Evolutionary conservation across 2,888 invertebrate genomes (phyloP), one percentile per base, ranked within the genome.

Genomic region (Tenthredo mesomela): DNA sequence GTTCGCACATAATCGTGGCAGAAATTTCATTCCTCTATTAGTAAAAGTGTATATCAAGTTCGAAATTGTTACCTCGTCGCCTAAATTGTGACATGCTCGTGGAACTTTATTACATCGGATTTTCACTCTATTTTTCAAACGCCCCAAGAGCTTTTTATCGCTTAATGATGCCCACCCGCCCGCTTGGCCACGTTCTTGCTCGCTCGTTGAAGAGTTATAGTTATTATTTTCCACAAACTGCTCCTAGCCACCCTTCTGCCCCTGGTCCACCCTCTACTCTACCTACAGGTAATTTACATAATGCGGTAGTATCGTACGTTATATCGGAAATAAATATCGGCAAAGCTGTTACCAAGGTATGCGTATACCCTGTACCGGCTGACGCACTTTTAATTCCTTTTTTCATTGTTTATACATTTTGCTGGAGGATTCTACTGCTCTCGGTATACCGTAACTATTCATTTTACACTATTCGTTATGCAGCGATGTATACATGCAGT

Each of bases 341-440:
- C 82, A 85, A 85, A 85, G 84, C 84, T 85, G 84, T 82, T 85
- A 82, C 84, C 82, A 50, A 85, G 82, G 80, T 67, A 47, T 84
- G 84, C 67, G 84, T 40, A 78, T 37, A 37, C 43, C 3, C 43
- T 9, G 43, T 82, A 82, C 70, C 67, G 47, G 77, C 85, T 84
- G 84, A 77, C 83, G 84, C 78, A 58, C 58, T 73, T 80, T 50
- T 71, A 40, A 73, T 82, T 78, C 58, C 25, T 61, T 84, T 50
- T 75, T 21, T 37, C 33, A 83, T 85, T 70, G 85, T 80, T 85
- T 73, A 71, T 67, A 50, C 37, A 47, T 65, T 29, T 25, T 77
- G 29, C 33, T 6, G 10, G 43, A 47, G 12, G 18, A 77, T 29
- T 29, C 54, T 9, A 18, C 67, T 3, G 15, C 33, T 25, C 25